phyloP scores from a whole-genome alignment of 2,113 vertebrate species.

The Pangasianodon gigas region DNA sequence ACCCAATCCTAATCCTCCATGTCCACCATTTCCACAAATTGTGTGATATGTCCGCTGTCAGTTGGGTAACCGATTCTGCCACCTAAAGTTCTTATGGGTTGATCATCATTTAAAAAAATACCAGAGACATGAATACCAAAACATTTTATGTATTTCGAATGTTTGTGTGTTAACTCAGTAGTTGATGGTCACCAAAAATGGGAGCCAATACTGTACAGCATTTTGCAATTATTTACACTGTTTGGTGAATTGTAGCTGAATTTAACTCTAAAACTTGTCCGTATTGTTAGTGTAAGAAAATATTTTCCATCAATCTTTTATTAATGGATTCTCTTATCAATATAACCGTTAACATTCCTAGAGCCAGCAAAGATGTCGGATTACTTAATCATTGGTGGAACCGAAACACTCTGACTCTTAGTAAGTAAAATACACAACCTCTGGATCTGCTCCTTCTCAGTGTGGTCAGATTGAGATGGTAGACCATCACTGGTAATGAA shows the following conservation, averaged over 20 bases:
- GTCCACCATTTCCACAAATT: not conserved
- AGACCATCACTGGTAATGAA: constrained; percentile 22
- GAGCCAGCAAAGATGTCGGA: not conserved
- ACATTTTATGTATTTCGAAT: not conserved
- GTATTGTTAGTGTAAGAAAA: too few relatives aligned
- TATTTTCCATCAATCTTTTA: not conserved
- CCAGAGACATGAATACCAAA: not conserved
- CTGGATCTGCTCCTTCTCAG: not conserved
- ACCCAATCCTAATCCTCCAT: not conserved
- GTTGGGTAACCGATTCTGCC: not conserved
- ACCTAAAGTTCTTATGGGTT: not conserved
- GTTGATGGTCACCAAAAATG: not conserved
- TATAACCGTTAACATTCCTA: not conserved
- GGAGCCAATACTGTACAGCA: not conserved
- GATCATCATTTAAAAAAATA: not conserved
- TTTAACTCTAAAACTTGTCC: too few relatives aligned
- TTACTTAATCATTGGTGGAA: not conserved
- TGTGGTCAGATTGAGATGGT: not conserved
- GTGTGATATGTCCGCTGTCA: too few relatives aligned
- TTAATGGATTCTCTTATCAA: not conserved
- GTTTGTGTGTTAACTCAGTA: not conserved
- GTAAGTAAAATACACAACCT: not conserved
- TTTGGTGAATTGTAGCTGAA: not conserved
- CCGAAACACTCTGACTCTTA: not conserved
- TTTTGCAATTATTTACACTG: not conserved